Evolutionary conservation across 1,140 invertebrate genomes (phyloP).

Genomic region (Philopotamus ludificatus): DNA sequence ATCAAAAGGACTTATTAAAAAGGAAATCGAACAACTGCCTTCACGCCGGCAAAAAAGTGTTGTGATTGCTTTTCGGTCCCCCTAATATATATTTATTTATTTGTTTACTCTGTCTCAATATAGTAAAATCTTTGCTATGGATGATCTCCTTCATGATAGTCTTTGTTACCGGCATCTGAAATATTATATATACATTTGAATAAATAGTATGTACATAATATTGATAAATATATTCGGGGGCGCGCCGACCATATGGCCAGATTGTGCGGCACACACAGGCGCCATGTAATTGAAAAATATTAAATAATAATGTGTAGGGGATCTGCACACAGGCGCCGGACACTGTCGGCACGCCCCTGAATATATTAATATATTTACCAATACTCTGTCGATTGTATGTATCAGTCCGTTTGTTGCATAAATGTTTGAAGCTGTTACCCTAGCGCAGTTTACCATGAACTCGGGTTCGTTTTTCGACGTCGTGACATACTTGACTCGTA

Average conservation of each 20-base stretch:
- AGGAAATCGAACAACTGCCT: no score
- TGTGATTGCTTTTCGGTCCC: no score
- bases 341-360: no score
- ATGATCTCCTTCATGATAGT: constrained; percentile 20
- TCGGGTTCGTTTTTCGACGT: not conserved
- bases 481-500: constrained; percentile 5
- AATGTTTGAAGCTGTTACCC: constrained; percentile 13
- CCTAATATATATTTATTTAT: no score
- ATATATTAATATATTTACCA: constrained; percentile 25
- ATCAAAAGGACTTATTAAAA: no score
- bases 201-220: constrained; percentile 1
- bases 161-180: constrained; percentile 12
- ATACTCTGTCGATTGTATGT: constrained; percentile 26
- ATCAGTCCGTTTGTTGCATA: constrained; percentile 26
- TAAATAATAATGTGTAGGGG: not conserved
- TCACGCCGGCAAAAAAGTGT: no score
- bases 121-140: constrained; percentile 6
- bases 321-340: no score
- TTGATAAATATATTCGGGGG: not conserved
- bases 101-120: constrained; percentile 16
- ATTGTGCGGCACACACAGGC: no score
- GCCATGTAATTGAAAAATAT: not conserved
- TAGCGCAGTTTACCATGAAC: constrained; percentile 30
- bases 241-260: no score
- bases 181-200: constrained; percentile 5